Evolutionary conservation across 2,888 invertebrate genomes (phyloP), one percentile per base, ranked within the genome.

Genomic region (Mycalesis mineus): DNA sequence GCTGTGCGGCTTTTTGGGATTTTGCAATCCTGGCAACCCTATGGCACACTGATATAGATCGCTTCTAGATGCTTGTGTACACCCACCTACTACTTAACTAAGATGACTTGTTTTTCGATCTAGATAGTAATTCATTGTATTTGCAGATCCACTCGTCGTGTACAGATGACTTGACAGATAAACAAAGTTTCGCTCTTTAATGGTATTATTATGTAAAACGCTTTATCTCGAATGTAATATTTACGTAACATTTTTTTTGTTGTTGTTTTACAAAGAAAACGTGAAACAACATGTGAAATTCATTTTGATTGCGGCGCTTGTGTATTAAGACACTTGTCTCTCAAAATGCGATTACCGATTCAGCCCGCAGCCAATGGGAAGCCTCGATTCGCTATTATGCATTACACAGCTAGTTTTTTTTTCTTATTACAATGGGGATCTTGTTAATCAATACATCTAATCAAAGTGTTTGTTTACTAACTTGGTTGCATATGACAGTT

Each of bases 251-350:
- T 53, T 55, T 53, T 65, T 66, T 66, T 73, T 73, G 28, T 55
- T 59, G 59, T 53, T 72, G 63, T 67, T 66, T 67, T 68, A 68
- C 66, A 61, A 59, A 49, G 58, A 71, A 70, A 22, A 22, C 22
- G 22, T 22, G 22, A 4, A 22, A 22, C 2, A 69, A 68, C 68
- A 66, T 64, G 65, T 64, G 68, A 66, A 67, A 73, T 73, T 72
- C 67, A 69, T 68, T 66, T 64, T 66, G 57, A 37, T 58, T 65
- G 57, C 65, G 60, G 62, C 64, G 65, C 67, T 74, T 74, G 67
- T 71, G 67, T 71, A 70, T 72, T 75, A 72, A 70, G 68, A 75
- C 73, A 78, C 75, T 75, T 72, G 74, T 62, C 72, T 73, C 72
- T 76, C 71, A 70, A 68, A 72, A 70, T 57, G 53, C 50, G 63